Evolutionary conservation across 2,797 vertebrate species (phyloP).

Genomic region (Parotocinclus haroldoi): DNA sequence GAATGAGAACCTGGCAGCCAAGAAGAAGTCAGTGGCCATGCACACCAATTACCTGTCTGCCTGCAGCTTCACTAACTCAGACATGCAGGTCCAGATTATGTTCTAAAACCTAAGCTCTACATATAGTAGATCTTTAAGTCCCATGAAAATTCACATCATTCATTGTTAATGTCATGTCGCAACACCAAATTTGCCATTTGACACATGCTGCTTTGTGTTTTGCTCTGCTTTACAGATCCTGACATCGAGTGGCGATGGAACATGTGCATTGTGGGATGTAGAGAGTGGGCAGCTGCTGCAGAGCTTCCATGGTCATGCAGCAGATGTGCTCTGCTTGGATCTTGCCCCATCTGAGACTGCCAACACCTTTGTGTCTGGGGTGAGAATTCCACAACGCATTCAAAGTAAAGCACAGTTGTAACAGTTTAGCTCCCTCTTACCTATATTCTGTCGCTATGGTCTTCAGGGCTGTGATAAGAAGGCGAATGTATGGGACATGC

Average conservation of each 20-base stretch:
- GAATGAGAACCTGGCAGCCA: constrained; percentile 96
- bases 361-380: constrained; percentile 97
- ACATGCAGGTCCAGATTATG: constrained; percentile 88
- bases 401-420: neutral
- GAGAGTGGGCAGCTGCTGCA: constrained; percentile 97
- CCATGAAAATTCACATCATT: neutral
- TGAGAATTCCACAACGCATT: constrained; percentile 60
- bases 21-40: constrained; percentile 99
- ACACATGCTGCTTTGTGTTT: neutral
- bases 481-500: constrained; percentile 98
- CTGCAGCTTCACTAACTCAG: constrained; percentile 98
- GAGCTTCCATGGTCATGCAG: constrained; percentile 99
- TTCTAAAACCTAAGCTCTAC: neutral
- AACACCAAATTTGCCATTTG: neutral
- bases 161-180: neutral
- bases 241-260: constrained; percentile 95
- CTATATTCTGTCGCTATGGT: neutral
- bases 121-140: neutral
- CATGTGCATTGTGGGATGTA: constrained; percentile 96
- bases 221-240: constrained; percentile 77
- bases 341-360: constrained; percentile 96
- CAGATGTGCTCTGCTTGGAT: constrained; percentile 94
- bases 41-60: constrained; percentile 98
- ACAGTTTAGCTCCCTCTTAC: neutral
- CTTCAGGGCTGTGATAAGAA: constrained; percentile 96